A percentile compares a stretch with the other conserved stretches of the same genome.
These are phyloP conservation scores for Drosophila barbarae DNA, from an alignment of 2,888 invertebrate genomes.

Conservation along the genomic window DNA sequence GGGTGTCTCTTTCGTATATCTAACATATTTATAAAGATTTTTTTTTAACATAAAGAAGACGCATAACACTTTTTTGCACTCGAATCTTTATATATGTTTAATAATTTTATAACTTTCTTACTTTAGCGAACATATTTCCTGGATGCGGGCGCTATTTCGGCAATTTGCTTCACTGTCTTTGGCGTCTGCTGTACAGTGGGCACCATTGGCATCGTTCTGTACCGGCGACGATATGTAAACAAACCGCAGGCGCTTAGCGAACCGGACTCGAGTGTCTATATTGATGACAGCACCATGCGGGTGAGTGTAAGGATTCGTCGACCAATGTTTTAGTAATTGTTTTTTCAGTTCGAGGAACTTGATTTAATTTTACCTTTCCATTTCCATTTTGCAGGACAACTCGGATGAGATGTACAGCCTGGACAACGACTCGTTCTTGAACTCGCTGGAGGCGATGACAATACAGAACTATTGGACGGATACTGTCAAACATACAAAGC, in stretches of 20 bases:
- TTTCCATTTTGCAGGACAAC: constrained; percentile 84
- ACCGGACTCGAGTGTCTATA: constrained; percentile 91
- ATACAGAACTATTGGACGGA: constrained; percentile 97
- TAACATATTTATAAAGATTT: not conserved
- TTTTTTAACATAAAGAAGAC: not conserved
- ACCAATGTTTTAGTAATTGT: constrained; percentile 21
- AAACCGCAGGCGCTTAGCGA: constrained; percentile 92
- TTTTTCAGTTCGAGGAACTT: not conserved
- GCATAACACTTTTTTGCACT: not conserved
- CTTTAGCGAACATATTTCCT: constrained; percentile 76
- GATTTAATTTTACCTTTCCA: not conserved
- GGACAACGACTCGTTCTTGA: constrained; percentile 95
- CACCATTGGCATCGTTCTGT: constrained; percentile 85
- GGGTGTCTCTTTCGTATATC: constrained; percentile 2
- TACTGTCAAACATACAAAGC: constrained; percentile 92
- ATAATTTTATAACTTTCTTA: not conserved
- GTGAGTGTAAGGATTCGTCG: constrained; percentile 82
- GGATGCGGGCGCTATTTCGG: constrained; percentile 84
- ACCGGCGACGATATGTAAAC: constrained; percentile 87
- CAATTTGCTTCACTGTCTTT: constrained; percentile 85
- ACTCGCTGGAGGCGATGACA: constrained; percentile 95
- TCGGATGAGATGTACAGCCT: constrained; percentile 96
- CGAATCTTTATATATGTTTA: not conserved
- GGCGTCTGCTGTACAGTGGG: constrained; percentile 84
- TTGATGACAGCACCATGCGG: constrained; percentile 91